These are phyloP conservation scores for Psylliodes chrysocephalus DNA, from an alignment of 2,888 invertebrate genomes.

Conservation along the genomic window DNA sequence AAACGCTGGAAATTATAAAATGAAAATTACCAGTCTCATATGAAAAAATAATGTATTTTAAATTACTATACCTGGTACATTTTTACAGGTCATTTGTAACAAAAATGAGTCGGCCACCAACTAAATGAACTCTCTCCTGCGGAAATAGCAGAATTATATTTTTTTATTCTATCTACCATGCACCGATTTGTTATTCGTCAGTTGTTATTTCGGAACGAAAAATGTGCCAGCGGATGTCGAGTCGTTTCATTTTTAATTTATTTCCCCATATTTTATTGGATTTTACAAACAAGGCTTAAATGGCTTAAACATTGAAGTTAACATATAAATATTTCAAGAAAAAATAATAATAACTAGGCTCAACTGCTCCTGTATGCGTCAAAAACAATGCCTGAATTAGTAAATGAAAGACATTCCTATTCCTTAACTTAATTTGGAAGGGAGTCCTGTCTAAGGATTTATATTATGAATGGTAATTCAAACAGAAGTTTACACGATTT, in stretches of 20 bases:
- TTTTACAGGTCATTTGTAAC: background rate
- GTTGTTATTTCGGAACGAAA: background rate
- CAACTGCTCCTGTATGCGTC: too few relatives aligned
- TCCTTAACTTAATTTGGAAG: too few relatives aligned
- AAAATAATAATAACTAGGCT: too few relatives aligned
- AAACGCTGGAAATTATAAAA: too few relatives aligned
- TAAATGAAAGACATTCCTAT: too few relatives aligned
- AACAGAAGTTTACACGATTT: background rate
- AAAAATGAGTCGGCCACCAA: background rate
- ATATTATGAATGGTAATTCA: too few relatives aligned
- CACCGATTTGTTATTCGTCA: constrained; percentile 6
- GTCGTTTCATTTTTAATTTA: constrained; percentile 10
- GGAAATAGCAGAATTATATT: constrained; percentile 4
- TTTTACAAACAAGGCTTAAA: background rate
- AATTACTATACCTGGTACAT: background rate
- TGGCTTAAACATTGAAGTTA: too few relatives aligned
- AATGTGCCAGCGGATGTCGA: background rate
- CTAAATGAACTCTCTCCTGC: constrained; percentile 8
- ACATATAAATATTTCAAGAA: too few relatives aligned
- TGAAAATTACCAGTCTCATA: too few relatives aligned
- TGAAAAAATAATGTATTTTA: too few relatives aligned
- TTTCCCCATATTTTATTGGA: constrained; percentile 5
- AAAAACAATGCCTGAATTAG: too few relatives aligned
- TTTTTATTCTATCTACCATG: constrained; percentile 5
- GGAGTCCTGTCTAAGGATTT: too few relatives aligned